phyloP scores from a whole-genome alignment of 2,888 invertebrate genomes.

The Creontiades dilutus region DNA sequence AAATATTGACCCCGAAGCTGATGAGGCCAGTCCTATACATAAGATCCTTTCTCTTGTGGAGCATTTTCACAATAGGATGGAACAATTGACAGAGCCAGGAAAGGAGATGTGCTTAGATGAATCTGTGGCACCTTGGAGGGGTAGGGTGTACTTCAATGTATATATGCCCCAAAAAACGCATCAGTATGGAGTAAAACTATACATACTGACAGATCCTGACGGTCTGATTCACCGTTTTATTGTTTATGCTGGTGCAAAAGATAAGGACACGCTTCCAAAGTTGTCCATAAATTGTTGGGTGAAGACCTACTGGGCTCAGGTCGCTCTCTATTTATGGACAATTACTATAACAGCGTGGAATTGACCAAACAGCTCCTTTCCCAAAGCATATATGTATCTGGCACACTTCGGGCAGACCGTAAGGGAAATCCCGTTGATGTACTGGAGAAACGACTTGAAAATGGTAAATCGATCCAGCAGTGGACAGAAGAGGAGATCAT shows the following conservation, averaged over 20 bases:
- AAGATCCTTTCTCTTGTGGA: constrained; percentile 77
- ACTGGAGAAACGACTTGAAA: constrained; percentile 44
- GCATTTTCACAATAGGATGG: constrained; percentile 77
- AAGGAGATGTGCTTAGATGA: constrained; percentile 76
- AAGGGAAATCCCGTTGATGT: too few relatives aligned
- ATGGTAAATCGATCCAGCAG: constrained; percentile 59
- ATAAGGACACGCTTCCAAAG: neutral
- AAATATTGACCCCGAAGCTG: neutral
- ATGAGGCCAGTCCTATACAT: neutral
- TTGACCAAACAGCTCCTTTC: constrained; percentile 49
- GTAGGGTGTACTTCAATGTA: constrained; percentile 77
- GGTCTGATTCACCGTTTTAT: constrained; percentile 76
- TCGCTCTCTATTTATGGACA: constrained; percentile 66
- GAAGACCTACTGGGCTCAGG: too few relatives aligned
- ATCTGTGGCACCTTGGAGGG: constrained; percentile 75
- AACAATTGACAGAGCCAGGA: constrained; percentile 76
- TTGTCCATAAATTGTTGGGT: constrained; percentile 51
- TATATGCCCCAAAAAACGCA: constrained; percentile 77
- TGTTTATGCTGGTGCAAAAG: constrained; percentile 75
- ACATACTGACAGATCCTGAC: constrained; percentile 77
- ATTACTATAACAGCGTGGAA: constrained; percentile 69
- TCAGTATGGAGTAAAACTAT: constrained; percentile 78
- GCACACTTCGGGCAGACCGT: too few relatives aligned
- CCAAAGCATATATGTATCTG: constrained; percentile 42
- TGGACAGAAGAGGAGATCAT: constrained; percentile 12